Base-by-base conservation (phyloP, 2,888 invertebrate genomes). In the Enchytraeus crypticus region DNA sequence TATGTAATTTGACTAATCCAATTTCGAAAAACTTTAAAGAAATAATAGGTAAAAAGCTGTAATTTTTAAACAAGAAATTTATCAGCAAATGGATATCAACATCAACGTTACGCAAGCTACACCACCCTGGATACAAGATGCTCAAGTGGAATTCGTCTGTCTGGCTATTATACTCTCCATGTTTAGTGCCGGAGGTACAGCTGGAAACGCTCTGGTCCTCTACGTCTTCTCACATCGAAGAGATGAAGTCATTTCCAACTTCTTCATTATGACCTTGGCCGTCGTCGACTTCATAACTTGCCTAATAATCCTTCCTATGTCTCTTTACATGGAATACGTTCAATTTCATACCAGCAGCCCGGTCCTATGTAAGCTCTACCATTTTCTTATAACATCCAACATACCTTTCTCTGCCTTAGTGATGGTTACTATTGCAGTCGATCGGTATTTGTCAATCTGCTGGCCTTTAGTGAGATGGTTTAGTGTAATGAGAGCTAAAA, bases 201-300 rank as follows among this genome's bases (percentile, higher is more conserved):
- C 74, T 23, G 76, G 77, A 4, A 76, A 77, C 63, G 72, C 73
- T 3, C 65, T 76, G 5, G 76, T 76, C 2, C 67, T 77, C 51
- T 76, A 76, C 69, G 75, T 76, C 46, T 77, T 74, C 64, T 66
- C 70, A 18, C 64, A 68, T 54, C 72, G 73, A 21, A 68, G 71
- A 27, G 72, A 74, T 64, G 72, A 74, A 57, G 65, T 72, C 51
- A 74, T 74, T 14, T 75, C 77, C 26, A 75, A 75, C 3, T 71
- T 75, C n/a, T 76, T 75, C 60, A 76, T 76, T 47, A 63, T 76
- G 14, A 71, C 60, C 2, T 56, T 76, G 21, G 76, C 76, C 3
- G 72, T 71, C 5, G 74, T 73, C 1, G 76, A 76, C 57, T 74
- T 76, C 51, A 69, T 72, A 5, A 71, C 75, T 1, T 75, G 75